Evolutionary conservation across 2,797 vertebrate species (phyloP), one percentile per base, ranked within the genome.

Genomic region (Morelia viridis): DNA sequence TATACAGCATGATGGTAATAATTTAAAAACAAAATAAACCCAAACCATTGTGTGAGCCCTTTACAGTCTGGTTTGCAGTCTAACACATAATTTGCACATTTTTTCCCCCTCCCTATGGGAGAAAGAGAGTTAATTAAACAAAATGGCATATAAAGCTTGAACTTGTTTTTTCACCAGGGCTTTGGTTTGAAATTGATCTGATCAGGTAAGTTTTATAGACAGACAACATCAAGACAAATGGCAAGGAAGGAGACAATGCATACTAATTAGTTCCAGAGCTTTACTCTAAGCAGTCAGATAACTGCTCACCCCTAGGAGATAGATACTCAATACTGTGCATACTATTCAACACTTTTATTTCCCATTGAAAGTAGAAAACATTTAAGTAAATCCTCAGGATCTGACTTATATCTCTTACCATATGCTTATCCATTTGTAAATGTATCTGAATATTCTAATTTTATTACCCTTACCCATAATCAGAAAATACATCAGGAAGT

Each of bases 401-500:
- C 56, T 92, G 85, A 80, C 13, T 87, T 87, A 87, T 80, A 58
- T 87, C 50, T 15, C 35, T 56, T 24, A 85, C n/a, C 93, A 83
- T 60, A 94, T 61, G 87, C 93, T 95, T 92, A 90, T 87, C 87
- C 0, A 0, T 93, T 93, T 95, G 88, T 93, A 96, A 94, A 91
- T 94, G 94, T 94, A 97, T 94, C 95, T 84, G 92, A 95, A 93
- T 76, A 92, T 97, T 57, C 96, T 97, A 97, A 97, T 97, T 97
- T 96, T 93, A 97, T 97, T 97, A 96, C 93, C 95, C 76, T 91
- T 94, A 91, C 94, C 85, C 95, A 94, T 96, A 97, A 96, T 96
- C 96, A 97, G 96, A 95, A 97, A 97, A 93, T 90, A 95, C 95
- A 96, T 96, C 96, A 95, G 95, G 91, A 96, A 97, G 95, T 96